These are phyloP conservation scores for Aleadryas rufinucha DNA, from an alignment of 2,113 vertebrate genomes.

Conservation along the genomic window DNA sequence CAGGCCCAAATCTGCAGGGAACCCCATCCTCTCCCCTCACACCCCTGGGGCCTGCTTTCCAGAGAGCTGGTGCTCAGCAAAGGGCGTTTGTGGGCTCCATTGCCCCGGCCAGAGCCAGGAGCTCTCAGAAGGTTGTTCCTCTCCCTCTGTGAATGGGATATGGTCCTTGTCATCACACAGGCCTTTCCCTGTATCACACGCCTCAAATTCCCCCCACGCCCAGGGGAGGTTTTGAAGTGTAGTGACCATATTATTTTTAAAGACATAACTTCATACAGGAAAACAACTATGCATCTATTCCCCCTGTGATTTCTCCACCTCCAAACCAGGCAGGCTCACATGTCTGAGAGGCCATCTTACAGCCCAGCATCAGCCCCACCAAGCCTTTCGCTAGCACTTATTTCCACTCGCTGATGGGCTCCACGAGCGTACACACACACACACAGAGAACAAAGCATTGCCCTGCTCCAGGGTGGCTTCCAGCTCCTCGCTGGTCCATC, in stretches of 20 bases:
- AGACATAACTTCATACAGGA: not conserved
- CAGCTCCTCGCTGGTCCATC: not conserved
- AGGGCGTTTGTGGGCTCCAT: not conserved
- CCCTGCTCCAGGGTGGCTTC: not conserved
- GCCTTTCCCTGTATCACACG: not conserved
- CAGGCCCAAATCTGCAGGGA: conserved; percentile 16
- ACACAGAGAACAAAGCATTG: not conserved
- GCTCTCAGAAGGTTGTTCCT: not conserved
- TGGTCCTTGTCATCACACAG: not conserved
- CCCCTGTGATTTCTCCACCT: not conserved
- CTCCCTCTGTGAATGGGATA: not conserved
- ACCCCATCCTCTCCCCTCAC: not conserved
- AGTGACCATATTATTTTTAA: not conserved
- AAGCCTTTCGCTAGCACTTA: not conserved
- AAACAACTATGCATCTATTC: not conserved
- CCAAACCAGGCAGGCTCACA: conserved; percentile 7
- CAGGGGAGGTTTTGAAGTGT: not conserved
- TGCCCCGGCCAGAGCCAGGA: not conserved
- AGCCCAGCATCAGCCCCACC: not conserved
- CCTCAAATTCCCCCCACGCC: not conserved
- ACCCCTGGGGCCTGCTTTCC: not conserved
- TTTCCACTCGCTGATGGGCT: not conserved
- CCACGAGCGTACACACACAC: not conserved
- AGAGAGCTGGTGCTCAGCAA: not conserved
- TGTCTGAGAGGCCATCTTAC: conserved; percentile 39